Percentiles rank a stretch among this genome's conserved stretches.
Evolutionary conservation across 2,888 invertebrate genomes (phyloP).

Genomic region (Metopia argyrocephala): DNA sequence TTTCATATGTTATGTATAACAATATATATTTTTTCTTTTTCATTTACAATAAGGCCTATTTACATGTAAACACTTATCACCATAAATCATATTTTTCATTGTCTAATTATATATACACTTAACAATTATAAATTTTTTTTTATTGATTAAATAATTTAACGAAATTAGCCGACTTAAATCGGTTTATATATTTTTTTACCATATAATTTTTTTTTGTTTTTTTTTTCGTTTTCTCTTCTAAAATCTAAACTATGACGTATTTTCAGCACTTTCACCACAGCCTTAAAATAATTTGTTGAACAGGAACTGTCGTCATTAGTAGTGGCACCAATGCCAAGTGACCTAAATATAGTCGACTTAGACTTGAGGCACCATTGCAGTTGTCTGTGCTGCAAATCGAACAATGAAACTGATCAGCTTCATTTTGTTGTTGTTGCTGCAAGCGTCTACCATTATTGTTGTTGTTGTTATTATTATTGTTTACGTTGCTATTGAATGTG

Average conservation of each 20-base stretch:
- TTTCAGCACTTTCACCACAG: slow-evolving; percentile 59
- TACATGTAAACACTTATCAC: slow-evolving; percentile 41
- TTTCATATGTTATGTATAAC: too few species aligned
- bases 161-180: background rate
- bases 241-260: slow-evolving; percentile 13
- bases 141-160: background rate
- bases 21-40: background rate
- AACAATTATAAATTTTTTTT: background rate
- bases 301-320: slow-evolving; percentile 25
- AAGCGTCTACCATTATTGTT: slow-evolving; percentile 62
- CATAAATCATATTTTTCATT: background rate
- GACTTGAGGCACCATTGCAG: slow-evolving; percentile 73
- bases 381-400: slow-evolving; percentile 73
- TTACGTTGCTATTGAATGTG: slow-evolving; percentile 55
- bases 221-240: background rate
- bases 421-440: slow-evolving; percentile 23
- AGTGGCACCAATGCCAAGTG: slow-evolving; percentile 19
- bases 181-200: background rate
- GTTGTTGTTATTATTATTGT: slow-evolving; percentile 40
- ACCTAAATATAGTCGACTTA: slow-evolving; percentile 53
- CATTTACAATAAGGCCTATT: slow-evolving; percentile 58
- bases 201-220: background rate
- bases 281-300: slow-evolving; percentile 39
- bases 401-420: slow-evolving; percentile 73
- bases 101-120: slow-evolving; percentile 5